Conservation (phyloP, 2,113 vertebrate species). For the Sula dactylatra region DNA sequence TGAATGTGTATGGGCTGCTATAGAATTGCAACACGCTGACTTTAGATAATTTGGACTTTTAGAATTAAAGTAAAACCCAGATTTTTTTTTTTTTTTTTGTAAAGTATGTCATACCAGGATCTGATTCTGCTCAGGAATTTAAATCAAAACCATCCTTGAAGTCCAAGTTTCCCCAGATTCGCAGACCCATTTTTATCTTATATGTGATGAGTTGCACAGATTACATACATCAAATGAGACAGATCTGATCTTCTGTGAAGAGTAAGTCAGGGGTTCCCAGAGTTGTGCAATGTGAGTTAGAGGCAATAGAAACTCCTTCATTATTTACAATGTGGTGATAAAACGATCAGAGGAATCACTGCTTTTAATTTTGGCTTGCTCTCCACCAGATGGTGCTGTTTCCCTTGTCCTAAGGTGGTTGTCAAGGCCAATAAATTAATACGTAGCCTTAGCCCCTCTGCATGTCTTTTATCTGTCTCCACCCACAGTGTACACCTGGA, state of each 20-base stretch:
- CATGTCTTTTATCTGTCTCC: not conserved
- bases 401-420: not conserved
- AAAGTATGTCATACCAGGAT: not conserved
- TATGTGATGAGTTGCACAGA: not conserved
- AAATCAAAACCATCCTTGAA: not conserved
- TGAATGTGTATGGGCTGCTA: not conserved
- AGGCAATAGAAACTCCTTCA: not conserved
- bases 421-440: too few relatives aligned
- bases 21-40: not conserved
- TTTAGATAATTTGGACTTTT: not conserved
- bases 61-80: not conserved
- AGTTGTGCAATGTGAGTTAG: not conserved
- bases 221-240: not conserved
- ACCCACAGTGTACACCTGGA: too few relatives aligned
- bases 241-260: not conserved
- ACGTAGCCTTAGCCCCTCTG: rapidly evolving
- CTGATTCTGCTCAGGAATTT: not conserved
- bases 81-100: not conserved
- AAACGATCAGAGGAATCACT: not conserved
- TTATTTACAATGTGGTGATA: not conserved
- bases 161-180: not conserved
- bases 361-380: not conserved
- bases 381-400: constrained; percentile 69
- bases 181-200: not conserved
- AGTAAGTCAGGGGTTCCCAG: not conserved